phyloP scores from a whole-genome alignment of 2,113 vertebrate species.

The Melanocharis versteri region DNA sequence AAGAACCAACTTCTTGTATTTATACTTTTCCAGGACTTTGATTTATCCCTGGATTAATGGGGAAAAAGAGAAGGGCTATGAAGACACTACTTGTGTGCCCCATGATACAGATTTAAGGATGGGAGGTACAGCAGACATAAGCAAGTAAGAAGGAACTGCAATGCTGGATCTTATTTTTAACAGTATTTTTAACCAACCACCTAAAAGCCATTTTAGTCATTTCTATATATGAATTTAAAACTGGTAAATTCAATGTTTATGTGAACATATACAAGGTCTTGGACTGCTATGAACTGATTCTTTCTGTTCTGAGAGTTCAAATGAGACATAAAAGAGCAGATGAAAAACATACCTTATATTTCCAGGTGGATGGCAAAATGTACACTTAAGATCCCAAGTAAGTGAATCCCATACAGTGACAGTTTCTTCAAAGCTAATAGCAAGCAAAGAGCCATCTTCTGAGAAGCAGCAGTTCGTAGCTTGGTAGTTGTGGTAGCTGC shows the following conservation, averaged over 20 bases:
- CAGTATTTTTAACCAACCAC: not conserved
- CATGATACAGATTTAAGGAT: not conserved
- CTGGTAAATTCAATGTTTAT: not conserved
- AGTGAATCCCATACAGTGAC: constrained; percentile 88
- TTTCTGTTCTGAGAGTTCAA: not conserved
- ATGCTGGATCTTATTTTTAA: not conserved
- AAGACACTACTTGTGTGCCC: not conserved
- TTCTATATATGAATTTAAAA: not conserved
- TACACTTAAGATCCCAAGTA: constrained; percentile 89
- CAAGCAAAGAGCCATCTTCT: constrained; percentile 90
- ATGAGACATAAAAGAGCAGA: not conserved
- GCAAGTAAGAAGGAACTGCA: not conserved
- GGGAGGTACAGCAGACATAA: not conserved
- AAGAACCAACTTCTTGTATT: not conserved
- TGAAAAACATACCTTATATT: constrained; percentile 78
- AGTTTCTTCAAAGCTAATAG: constrained; percentile 86
- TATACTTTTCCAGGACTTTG: not conserved
- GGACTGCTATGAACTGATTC: not conserved
- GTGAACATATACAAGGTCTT: not conserved
- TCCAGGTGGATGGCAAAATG: constrained; percentile 90
- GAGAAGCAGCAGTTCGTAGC: constrained; percentile 89
- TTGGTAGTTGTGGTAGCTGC: constrained; percentile 85
- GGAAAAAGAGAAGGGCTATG: not conserved
- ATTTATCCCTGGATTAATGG: not conserved
- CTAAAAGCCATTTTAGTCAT: not conserved